Conservation (phyloP, 2,888 invertebrate species). For the Coecobrya sp. region DNA sequence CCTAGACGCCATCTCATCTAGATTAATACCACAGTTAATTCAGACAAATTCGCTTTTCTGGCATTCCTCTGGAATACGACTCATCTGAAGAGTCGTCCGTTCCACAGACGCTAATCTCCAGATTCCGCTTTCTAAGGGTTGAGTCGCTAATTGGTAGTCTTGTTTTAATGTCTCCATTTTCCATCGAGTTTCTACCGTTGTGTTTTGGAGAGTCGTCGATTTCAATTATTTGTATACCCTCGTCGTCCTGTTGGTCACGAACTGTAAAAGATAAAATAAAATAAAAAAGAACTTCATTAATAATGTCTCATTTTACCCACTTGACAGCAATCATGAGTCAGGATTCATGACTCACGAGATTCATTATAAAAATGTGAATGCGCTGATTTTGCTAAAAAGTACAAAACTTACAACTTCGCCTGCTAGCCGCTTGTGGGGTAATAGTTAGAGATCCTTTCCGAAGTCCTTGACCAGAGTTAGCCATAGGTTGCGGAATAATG, state of each 20-base stretch:
- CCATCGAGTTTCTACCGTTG: constrained; percentile 81
- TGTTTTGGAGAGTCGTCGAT: constrained; percentile 85
- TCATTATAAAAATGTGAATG: background rate
- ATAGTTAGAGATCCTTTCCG: constrained; percentile 86
- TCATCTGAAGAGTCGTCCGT: constrained; percentile 85
- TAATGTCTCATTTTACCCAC: no score
- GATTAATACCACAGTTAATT: constrained; percentile 81
- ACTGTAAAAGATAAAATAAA: constrained; percentile 27
- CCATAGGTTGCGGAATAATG: constrained; percentile 94
- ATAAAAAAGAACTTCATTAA: background rate
- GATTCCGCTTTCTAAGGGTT: constrained; percentile 85
- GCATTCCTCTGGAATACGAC: constrained; percentile 80
- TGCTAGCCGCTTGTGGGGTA: constrained; percentile 83
- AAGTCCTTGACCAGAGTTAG: constrained; percentile 87
- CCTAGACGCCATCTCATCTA: constrained; percentile 20
- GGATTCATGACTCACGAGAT: background rate
- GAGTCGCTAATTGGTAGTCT: constrained; percentile 85
- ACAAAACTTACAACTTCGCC: constrained; percentile 78
- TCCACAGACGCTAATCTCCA: constrained; percentile 86
- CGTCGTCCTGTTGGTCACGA: constrained; percentile 84
- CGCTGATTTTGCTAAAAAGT: no score
- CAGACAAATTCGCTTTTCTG: constrained; percentile 83
- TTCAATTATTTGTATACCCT: constrained; percentile 86
- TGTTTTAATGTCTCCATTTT: constrained; percentile 84
- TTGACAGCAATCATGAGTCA: no score